A percentile compares a stretch with the other conserved stretches of the same genome.
Evolutionary conservation across 2,797 vertebrate species (phyloP).

Genomic region (Typhlichthys eigenmanni): DNA sequence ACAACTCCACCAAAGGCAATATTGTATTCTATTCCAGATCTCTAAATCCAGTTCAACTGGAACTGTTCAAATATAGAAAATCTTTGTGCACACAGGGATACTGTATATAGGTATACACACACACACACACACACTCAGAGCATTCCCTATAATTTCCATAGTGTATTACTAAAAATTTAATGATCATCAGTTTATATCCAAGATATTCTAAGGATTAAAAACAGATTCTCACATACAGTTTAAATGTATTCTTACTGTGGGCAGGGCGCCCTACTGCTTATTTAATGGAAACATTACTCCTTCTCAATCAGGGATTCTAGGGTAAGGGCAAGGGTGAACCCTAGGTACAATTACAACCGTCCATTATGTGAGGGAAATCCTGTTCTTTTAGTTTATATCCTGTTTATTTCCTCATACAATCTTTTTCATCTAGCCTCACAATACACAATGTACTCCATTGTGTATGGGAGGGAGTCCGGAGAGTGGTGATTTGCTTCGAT

Average conservation of each 20-base stretch:
- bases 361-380: neutral
- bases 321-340: neutral
- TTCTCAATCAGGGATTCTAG: neutral
- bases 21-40: conserved; percentile 33
- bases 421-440: conserved; percentile 27
- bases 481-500: conserved; percentile 32
- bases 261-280: conserved; percentile 30
- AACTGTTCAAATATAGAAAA: conserved; percentile 26
- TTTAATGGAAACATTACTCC: conserved; percentile 22
- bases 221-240: neutral
- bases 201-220: conserved; percentile 12
- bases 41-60: conserved; percentile 30
- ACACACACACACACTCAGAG: neutral
- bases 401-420: conserved; percentile 39
- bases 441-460: conserved; percentile 31
- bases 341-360: conserved; percentile 8
- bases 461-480: conserved; percentile 17
- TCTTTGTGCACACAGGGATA: neutral
- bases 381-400: conserved; percentile 12
- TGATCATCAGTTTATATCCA: conserved; percentile 25
- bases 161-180: conserved; percentile 18
- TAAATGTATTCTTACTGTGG: conserved; percentile 39
- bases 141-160: conserved; percentile 5
- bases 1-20: conserved; percentile 31
- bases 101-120: conserved; percentile 2